These are phyloP conservation scores for Gnathonemus longibarbis DNA, from an alignment of 2,113 vertebrate genomes.

Conservation along the genomic window DNA sequence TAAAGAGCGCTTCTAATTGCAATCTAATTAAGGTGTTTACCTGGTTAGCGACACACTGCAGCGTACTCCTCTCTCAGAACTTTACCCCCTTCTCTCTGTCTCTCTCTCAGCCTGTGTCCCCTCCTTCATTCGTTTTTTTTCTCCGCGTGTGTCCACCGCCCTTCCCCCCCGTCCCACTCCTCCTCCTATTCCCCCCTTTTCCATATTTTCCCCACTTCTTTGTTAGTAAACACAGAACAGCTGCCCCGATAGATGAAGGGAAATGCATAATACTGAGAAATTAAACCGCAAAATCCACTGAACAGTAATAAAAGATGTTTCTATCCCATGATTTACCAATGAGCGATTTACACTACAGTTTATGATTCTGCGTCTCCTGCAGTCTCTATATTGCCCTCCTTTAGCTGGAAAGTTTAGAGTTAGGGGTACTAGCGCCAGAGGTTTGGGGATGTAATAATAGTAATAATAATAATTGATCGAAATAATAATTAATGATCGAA, in stretches of 20 bases:
- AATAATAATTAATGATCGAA: not conserved
- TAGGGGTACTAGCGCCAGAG: not conserved
- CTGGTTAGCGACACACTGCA: constrained; percentile 69
- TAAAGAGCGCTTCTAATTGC: constrained; percentile 62
- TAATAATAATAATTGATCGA: not conserved
- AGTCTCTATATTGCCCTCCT: not conserved
- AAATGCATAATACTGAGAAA: not conserved
- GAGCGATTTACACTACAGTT: not conserved
- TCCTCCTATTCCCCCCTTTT: not conserved
- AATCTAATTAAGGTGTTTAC: constrained; percentile 68
- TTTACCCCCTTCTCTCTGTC: constrained; percentile 52
- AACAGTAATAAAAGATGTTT: constrained; percentile 34
- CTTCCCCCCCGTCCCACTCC: constrained; percentile 40
- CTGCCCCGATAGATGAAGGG: constrained; percentile 44
- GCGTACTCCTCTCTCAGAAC: constrained; percentile 59
- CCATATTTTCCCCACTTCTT: constrained; percentile 31
- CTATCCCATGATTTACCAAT: not conserved
- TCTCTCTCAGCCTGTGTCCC: constrained; percentile 35
- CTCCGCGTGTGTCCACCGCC: not conserved
- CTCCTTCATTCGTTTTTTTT: constrained; percentile 45
- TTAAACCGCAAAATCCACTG: constrained; percentile 36
- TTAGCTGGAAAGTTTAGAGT: not conserved
- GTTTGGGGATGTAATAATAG: not conserved
- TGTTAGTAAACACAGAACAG: constrained; percentile 68
- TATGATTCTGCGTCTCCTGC: not conserved